Conservation (phyloP, 2,888 invertebrate genomes). For the Coelopa pilipes region DNA sequence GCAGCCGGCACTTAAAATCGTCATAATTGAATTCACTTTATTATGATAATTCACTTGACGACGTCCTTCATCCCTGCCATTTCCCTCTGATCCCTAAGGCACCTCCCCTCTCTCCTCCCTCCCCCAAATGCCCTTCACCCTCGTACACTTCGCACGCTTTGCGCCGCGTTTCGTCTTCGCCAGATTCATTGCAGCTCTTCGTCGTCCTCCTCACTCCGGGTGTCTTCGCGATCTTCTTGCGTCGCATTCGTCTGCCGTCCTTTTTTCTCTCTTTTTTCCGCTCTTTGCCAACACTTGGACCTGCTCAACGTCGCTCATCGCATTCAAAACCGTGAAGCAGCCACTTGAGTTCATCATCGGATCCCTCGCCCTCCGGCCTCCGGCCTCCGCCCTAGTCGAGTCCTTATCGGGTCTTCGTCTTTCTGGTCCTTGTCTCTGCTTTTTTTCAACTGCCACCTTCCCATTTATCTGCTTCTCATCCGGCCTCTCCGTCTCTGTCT, state of each 20-base stretch:
- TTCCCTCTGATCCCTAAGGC: not conserved
- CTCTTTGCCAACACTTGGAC: not conserved
- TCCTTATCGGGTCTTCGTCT: conserved; percentile 11
- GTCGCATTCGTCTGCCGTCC: not conserved
- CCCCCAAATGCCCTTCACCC: not conserved
- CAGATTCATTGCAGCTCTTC: conserved; percentile 22
- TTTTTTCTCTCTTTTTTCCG: not conserved
- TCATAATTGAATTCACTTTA: conserved; percentile 29
- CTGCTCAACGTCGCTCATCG: too few species aligned
- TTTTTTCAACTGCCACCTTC: too few species aligned
- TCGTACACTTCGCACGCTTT: not conserved
- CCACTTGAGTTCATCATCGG: conserved; percentile 18
- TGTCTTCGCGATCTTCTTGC: not conserved
- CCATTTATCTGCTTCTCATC: too few species aligned
- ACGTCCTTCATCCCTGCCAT: conserved; percentile 3
- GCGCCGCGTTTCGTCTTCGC: not conserved
- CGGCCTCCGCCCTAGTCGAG: not conserved
- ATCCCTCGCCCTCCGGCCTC: not conserved
- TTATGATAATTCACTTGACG: conserved; percentile 27
- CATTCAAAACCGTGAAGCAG: not conserved
- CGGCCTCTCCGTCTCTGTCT: too few species aligned
- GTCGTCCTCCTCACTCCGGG: not conserved
- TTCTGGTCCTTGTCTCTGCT: not conserved
- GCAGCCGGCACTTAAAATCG: not conserved
- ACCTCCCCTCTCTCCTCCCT: not conserved